Evolutionary conservation across 2,797 vertebrate species (phyloP).

Genomic region (Antennarius maculatus): DNA sequence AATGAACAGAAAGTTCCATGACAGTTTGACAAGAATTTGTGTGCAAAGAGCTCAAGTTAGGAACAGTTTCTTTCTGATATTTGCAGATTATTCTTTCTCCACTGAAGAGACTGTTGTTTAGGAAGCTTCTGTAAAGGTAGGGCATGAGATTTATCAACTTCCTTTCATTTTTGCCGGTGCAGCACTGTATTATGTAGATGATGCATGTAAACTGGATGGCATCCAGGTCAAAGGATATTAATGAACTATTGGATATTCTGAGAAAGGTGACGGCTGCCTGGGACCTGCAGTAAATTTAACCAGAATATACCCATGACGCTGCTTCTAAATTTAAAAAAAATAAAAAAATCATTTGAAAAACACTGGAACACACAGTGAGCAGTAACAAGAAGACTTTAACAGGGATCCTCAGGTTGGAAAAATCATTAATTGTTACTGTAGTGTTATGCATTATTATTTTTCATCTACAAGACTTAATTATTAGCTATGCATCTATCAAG

Average conservation of each 20-base stretch:
- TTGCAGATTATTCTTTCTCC: neutral
- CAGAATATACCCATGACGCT: constrained; percentile 41
- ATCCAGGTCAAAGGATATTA: constrained; percentile 69
- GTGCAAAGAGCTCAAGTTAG: constrained; percentile 14
- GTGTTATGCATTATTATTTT: constrained; percentile 14
- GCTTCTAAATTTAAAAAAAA: constrained; percentile 14
- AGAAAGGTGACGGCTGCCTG: constrained; percentile 62
- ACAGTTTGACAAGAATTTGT: constrained; percentile 53
- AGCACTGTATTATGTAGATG: constrained; percentile 19
- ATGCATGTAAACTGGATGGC: constrained; percentile 33
- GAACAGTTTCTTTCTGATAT: neutral
- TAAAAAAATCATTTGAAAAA: constrained; percentile 17
- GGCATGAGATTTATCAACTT: constrained; percentile 8
- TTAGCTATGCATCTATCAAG: neutral
- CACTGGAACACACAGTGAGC: neutral
- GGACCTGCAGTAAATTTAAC: constrained; percentile 69
- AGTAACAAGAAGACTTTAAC: neutral
- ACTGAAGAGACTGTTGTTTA: neutral
- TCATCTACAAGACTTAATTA: neutral
- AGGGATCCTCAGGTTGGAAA: neutral
- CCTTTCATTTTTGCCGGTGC: constrained; percentile 6
- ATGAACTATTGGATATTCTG: constrained; percentile 73
- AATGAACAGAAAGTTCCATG: constrained; percentile 60
- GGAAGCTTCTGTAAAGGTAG: neutral
- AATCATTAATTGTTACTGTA: neutral